Conservation (phyloP, 2,888 invertebrate species). For the Stenolophus ochropezus region DNA sequence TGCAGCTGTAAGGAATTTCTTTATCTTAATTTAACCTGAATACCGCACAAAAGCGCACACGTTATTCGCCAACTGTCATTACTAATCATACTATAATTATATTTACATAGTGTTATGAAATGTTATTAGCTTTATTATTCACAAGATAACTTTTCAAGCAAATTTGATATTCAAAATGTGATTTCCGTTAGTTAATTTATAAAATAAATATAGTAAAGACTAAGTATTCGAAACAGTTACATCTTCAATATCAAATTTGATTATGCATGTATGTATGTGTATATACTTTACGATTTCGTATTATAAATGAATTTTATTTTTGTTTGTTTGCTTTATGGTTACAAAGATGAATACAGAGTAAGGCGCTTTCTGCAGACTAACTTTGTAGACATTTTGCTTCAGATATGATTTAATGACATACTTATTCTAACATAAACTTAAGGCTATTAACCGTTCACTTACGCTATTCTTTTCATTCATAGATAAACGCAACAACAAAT, state of each 20-base stretch:
- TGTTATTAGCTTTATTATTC: constrained; percentile 57
- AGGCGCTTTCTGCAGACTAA: constrained; percentile 56
- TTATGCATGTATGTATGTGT: constrained; percentile 47
- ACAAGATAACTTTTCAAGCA: constrained; percentile 56
- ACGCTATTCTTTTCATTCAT: constrained; percentile 50
- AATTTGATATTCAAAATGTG: constrained; percentile 58
- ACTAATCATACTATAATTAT: constrained; percentile 57
- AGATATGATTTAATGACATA: constrained; percentile 71
- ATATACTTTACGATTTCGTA: constrained; percentile 45
- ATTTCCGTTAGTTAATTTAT: constrained; percentile 55
- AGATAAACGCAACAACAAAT: constrained; percentile 58
- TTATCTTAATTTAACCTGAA: constrained; percentile 1
- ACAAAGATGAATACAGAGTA: constrained; percentile 55
- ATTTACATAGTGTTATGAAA: constrained; percentile 58
- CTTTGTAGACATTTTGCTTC: constrained; percentile 62
- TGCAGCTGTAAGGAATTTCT: not conserved
- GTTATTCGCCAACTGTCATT: constrained; percentile 46
- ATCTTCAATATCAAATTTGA: constrained; percentile 57
- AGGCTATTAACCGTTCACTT: constrained; percentile 69
- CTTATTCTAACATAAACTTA: constrained; percentile 70
- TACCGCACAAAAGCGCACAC: constrained; percentile 31
- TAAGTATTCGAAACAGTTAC: constrained; percentile 46
- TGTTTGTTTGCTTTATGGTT: constrained; percentile 49
- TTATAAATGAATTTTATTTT: constrained; percentile 55
- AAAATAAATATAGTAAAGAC: constrained; percentile 57